phyloP scores from a whole-genome alignment of 2,797 vertebrate species.

The Enteromius anoplus region DNA sequence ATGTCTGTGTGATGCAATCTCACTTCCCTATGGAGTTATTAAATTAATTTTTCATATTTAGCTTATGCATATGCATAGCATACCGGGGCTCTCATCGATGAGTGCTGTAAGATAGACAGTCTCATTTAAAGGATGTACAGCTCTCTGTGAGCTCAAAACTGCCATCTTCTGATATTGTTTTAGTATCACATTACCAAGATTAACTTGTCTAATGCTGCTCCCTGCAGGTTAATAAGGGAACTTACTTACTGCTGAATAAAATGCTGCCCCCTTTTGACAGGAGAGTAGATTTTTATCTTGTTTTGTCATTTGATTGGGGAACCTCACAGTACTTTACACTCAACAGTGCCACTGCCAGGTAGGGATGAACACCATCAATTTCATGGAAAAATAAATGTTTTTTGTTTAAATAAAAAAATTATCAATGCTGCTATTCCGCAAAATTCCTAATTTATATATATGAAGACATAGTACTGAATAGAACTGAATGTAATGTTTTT shows the following conservation, averaged over 20 bases:
- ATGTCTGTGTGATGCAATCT: neutral
- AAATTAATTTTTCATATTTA: neutral
- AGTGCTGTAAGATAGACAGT: neutral
- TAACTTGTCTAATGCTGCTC: constrained; percentile 8
- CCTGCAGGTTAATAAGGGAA: constrained; percentile 10
- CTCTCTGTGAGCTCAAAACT: constrained; percentile 19
- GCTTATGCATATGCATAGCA: neutral
- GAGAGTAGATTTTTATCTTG: neutral
- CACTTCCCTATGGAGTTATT: neutral
- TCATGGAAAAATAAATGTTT: neutral
- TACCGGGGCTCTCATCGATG: neutral
- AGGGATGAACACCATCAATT: neutral
- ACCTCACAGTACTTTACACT: neutral
- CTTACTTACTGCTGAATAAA: neutral
- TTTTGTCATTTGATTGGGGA: neutral
- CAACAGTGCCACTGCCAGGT: constrained; percentile 48
- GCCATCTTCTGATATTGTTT: constrained; percentile 2
- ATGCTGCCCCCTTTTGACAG: constrained; percentile 13
- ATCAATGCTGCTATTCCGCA: neutral
- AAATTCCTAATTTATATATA: neutral
- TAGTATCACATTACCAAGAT: neutral
- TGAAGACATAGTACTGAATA: neutral
- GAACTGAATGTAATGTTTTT: neutral
- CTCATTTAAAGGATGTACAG: neutral
- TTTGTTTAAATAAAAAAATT: neutral